Conservation (phyloP, 2,113 vertebrate species). For the Odocoileus virginianus region DNA sequence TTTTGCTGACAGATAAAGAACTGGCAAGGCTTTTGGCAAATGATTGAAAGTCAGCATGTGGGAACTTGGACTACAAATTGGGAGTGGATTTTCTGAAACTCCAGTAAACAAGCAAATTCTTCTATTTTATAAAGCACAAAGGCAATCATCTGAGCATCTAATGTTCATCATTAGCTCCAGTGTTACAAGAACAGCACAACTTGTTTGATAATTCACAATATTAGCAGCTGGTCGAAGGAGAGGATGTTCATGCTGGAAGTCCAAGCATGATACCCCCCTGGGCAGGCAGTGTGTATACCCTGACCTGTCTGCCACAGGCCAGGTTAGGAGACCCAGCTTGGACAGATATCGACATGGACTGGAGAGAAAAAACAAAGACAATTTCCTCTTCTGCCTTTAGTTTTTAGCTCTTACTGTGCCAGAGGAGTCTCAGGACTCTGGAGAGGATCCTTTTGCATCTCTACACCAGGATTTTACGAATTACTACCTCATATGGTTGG, state of each 20-base stretch:
- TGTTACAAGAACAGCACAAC: background rate
- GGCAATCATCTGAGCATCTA: background rate
- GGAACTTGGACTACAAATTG: background rate
- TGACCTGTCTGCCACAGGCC: background rate
- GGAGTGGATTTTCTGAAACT: background rate
- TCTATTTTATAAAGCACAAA: background rate
- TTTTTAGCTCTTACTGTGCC: background rate
- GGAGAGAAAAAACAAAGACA: background rate
- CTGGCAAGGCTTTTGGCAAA: background rate
- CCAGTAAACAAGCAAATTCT: background rate
- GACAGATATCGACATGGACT: no score
- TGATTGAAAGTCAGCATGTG: background rate
- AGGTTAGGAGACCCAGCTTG: background rate
- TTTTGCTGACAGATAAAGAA: background rate
- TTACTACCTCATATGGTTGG: background rate
- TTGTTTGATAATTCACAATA: background rate
- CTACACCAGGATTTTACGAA: background rate
- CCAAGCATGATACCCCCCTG: background rate
- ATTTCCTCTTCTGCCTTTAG: background rate
- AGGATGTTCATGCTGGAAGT: background rate
- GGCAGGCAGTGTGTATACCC: no score
- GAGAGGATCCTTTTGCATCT: background rate
- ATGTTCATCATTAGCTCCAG: background rate
- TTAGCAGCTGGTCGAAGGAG: background rate
- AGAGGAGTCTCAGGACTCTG: background rate